A percentile compares a stretch with the other conserved stretches of the same genome.
Evolutionary conservation across 2,797 vertebrate species (phyloP).

Genomic region (Ciconia nigra): DNA sequence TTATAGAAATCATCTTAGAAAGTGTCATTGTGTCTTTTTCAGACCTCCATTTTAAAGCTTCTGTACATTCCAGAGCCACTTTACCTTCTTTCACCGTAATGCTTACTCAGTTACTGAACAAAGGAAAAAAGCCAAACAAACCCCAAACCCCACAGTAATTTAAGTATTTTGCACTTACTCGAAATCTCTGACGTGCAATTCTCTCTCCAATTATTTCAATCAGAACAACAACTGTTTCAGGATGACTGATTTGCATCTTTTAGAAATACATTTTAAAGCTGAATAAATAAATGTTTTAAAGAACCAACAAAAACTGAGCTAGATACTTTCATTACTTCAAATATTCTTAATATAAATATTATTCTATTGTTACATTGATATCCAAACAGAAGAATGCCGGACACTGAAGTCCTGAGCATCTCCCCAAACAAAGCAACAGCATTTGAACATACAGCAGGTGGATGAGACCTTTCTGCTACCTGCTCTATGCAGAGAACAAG

Average conservation of each 20-base stretch:
- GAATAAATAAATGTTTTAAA: neutral
- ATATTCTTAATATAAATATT: neutral
- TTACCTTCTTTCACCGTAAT: neutral
- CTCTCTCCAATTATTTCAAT: neutral
- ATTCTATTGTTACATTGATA: neutral
- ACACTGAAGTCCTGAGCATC: neutral
- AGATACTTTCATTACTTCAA: neutral
- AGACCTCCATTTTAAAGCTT: neutral
- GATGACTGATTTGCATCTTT: neutral
- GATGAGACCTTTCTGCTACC: neutral
- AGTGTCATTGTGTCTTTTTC: neutral
- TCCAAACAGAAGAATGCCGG: neutral
- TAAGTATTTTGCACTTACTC: neutral
- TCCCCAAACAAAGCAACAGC: neutral
- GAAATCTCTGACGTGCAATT: neutral
- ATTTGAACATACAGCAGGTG: neutral
- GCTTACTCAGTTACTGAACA: neutral
- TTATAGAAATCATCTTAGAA: neutral
- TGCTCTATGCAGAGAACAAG: neutral
- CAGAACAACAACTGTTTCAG: neutral
- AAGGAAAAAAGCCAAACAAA: neutral
- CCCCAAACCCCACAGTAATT: neutral
- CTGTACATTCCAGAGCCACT: neutral
- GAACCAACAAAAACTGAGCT: neutral
- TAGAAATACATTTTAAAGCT: neutral